Conservation (phyloP, 2,888 invertebrate genomes). For the Brenthis hecate region DNA sequence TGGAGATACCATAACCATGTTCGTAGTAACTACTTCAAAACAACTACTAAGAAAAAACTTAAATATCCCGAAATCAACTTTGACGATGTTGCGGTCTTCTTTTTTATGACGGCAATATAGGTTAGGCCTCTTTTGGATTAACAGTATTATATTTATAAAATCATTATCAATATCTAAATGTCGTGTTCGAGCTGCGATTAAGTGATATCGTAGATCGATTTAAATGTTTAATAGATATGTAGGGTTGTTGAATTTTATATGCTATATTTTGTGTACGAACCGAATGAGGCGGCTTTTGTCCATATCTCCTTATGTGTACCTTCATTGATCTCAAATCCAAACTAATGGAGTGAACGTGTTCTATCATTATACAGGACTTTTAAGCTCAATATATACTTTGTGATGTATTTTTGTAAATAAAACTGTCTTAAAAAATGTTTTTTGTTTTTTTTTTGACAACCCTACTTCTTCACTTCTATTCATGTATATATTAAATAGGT, state of each 20-base stretch:
- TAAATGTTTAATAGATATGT: too few species aligned
- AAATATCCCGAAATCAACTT: too few species aligned
- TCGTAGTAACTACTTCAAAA: too few species aligned
- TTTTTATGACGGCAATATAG: too few species aligned
- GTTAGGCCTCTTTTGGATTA: too few species aligned
- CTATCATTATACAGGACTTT: conserved; percentile 75
- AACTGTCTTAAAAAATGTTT: conserved; percentile 36
- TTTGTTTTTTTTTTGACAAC: conserved; percentile 17
- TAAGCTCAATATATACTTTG: conserved; percentile 79
- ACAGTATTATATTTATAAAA: neutral
- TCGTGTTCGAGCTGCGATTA: neutral
- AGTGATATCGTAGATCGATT: too few species aligned
- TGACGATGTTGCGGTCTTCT: too few species aligned
- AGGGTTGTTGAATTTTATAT: too few species aligned
- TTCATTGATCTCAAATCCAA: conserved; percentile 69
- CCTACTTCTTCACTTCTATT: neutral
- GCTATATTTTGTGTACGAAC: too few species aligned
- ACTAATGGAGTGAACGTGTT: conserved; percentile 70
- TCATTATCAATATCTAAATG: conserved; percentile 15
- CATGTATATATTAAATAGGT: neutral
- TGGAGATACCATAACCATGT: too few species aligned
- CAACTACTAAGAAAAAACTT: too few species aligned
- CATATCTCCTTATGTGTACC: conserved; percentile 32
- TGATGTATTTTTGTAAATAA: conserved; percentile 80
- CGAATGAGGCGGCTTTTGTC: conserved; percentile 33